A percentile compares a stretch with the other conserved stretches of the same genome.
These are phyloP conservation scores for Telenomus remus DNA, from an alignment of 1,140 invertebrate genomes.

Conservation along the genomic window DNA sequence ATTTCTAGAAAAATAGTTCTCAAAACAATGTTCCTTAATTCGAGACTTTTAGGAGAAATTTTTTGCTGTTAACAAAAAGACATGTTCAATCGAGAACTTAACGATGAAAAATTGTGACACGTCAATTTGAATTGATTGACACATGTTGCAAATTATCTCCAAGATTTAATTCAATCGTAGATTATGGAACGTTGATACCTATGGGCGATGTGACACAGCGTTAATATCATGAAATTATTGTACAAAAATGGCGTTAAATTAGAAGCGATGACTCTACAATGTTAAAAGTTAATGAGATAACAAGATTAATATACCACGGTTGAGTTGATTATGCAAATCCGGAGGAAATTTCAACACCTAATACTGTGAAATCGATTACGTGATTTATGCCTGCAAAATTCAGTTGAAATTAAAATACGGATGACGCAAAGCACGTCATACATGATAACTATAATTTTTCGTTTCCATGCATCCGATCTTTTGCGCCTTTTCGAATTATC, in stretches of 20 bases:
- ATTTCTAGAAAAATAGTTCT: too few relatives aligned
- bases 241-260: conserved; percentile 35
- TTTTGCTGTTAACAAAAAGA: too few relatives aligned
- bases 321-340: conserved; percentile 47
- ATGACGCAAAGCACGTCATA: background rate
- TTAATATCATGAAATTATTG: conserved; percentile 17
- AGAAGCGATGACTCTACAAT: conserved; percentile 22
- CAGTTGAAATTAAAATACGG: conserved; percentile 18
- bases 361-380: conserved; percentile 37
- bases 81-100: too few relatives aligned
- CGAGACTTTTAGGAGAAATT: too few relatives aligned
- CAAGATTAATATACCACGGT: conserved; percentile 42
- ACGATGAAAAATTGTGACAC: too few relatives aligned
- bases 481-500: too few relatives aligned
- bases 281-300: conserved; percentile 40
- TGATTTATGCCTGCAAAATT: conserved; percentile 33
- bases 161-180: conserved; percentile 11
- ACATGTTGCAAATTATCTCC: conserved; percentile 26
- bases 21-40: too few relatives aligned
- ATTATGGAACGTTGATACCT: conserved; percentile 1
- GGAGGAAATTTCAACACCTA: conserved; percentile 30
- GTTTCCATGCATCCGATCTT: too few relatives aligned
- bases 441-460: background rate
- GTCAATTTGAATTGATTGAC: background rate
- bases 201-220: background rate